Percentiles rank a stretch among this genome's conserved stretches.
Conservation (phyloP, 2,797 vertebrate genomes). For the Hippopotamyrus pictus region DNA sequence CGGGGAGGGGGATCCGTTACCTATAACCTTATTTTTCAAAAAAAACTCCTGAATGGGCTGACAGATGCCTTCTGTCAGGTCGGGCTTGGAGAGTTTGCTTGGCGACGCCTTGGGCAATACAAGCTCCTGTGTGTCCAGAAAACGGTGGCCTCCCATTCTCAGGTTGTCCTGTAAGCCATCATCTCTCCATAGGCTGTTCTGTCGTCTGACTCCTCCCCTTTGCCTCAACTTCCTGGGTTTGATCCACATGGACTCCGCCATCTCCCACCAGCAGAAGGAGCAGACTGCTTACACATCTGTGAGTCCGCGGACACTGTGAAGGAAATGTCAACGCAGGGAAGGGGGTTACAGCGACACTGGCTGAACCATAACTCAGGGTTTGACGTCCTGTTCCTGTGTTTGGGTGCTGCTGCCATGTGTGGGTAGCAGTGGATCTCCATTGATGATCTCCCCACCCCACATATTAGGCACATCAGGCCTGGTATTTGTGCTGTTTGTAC, state of each 20-base stretch:
- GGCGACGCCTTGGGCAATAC: background rate
- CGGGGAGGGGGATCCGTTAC: background rate
- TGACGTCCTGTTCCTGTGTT: background rate
- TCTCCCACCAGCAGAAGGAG: conserved; percentile 79
- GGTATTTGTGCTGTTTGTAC: background rate
- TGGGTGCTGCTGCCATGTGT: background rate
- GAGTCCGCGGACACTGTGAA: conserved; percentile 46
- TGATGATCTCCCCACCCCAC: background rate
- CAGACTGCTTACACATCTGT: conserved; percentile 94
- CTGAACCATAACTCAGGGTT: background rate
- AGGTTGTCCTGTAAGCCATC: background rate
- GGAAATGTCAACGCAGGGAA: background rate
- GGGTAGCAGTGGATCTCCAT: background rate
- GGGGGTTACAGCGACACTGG: background rate
- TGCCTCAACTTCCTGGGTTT: conserved; percentile 94
- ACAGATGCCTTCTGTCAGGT: background rate
- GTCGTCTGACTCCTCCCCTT: conserved; percentile 90
- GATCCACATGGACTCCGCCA: conserved; percentile 94
- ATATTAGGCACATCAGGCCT: background rate
- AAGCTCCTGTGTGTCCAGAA: background rate
- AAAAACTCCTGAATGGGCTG: background rate
- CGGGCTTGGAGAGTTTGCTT: background rate
- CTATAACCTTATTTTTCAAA: background rate
- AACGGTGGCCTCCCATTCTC: background rate
- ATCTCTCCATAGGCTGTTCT: conserved; percentile 76